A percentile compares a stretch with the other conserved stretches of the same genome.
Conservation (phyloP, 2,797 vertebrate genomes). For the Hippopotamyrus pictus region DNA sequence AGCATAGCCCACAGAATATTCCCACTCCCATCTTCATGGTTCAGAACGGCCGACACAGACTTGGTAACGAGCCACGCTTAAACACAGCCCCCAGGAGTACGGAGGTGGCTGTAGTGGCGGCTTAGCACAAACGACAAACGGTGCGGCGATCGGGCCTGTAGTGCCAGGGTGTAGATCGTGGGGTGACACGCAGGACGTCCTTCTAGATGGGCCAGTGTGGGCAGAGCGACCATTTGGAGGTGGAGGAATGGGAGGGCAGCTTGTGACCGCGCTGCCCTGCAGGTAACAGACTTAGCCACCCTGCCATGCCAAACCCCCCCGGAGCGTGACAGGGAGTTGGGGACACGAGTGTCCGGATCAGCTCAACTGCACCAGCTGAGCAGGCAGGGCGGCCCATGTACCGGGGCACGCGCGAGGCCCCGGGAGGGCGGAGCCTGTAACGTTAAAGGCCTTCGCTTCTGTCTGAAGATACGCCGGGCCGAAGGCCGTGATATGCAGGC, state of each 20-base stretch:
- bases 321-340: background rate
- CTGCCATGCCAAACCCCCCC: background rate
- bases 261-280: background rate
- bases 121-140: background rate
- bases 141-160: background rate
- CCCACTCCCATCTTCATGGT: background rate
- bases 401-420: background rate
- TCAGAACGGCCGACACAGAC: background rate
- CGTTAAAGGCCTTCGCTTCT: background rate
- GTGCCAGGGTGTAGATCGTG: background rate
- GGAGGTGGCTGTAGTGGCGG: background rate
- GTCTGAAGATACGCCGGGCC: background rate
- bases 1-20: conserved; percentile 43
- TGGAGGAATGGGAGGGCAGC: background rate
- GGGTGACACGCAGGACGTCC: background rate
- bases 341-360: background rate
- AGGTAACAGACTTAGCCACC: background rate
- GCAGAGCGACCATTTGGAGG: conserved; percentile 23
- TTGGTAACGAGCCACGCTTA: background rate
- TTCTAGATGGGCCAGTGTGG: background rate
- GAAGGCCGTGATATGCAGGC: background rate
- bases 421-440: background rate
- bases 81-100: background rate
- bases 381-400: background rate
- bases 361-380: background rate